phyloP scores from a whole-genome alignment of 2,888 invertebrate species.

The Leptura quadrifasciata region DNA sequence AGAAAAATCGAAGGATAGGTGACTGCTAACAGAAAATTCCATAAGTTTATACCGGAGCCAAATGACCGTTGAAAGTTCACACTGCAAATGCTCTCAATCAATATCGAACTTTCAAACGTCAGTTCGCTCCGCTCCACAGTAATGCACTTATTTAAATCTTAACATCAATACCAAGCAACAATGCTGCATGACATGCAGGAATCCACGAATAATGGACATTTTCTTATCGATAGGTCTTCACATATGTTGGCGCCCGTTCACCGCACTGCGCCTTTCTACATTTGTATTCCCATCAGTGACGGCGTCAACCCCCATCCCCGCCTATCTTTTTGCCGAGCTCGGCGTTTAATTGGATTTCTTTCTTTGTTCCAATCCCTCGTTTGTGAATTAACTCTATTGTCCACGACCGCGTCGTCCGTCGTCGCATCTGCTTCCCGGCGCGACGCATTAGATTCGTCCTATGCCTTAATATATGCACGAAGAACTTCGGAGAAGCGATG shows the following conservation, averaged over 20 bases:
- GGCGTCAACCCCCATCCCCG: constrained; percentile 39
- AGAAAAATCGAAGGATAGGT: constrained; percentile 25
- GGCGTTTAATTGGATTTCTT: constrained; percentile 73
- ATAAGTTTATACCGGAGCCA: constrained; percentile 22
- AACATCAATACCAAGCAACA: not conserved
- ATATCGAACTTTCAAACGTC: constrained; percentile 25
- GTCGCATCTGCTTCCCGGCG: constrained; percentile 52
- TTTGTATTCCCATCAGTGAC: constrained; percentile 66
- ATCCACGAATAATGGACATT: constrained; percentile 10
- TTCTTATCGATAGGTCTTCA: constrained; percentile 50
- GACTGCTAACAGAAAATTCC: constrained; percentile 17
- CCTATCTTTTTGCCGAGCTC: constrained; percentile 59
- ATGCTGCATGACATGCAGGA: not conserved
- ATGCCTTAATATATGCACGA: constrained; percentile 43
- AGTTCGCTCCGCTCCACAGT: not conserved
- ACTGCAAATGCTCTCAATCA: constrained; percentile 34
- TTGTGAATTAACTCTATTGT: constrained; percentile 72
- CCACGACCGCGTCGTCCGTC: constrained; percentile 57
- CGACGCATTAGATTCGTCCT: constrained; percentile 23
- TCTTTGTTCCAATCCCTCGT: constrained; percentile 68
- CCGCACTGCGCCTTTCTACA: constrained; percentile 66
- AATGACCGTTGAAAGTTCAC: constrained; percentile 29
- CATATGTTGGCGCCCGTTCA: constrained; percentile 62
- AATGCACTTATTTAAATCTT: constrained; percentile 21
- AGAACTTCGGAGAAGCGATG: not conserved